Base-by-base conservation (phyloP, 2,888 invertebrate genomes). In the Drosophila colorata region DNA sequence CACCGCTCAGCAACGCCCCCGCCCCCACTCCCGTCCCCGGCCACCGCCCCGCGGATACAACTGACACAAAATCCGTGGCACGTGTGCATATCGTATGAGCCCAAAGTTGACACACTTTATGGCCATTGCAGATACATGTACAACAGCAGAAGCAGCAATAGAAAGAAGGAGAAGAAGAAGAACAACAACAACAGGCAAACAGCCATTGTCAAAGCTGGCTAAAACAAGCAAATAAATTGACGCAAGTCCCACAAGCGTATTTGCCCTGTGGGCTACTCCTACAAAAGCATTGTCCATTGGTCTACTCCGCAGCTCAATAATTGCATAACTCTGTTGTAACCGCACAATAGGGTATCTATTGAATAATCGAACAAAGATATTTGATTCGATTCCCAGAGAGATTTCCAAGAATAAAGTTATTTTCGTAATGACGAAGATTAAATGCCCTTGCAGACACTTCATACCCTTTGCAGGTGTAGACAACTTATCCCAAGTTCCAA, bases 81-180 rank as follows among this genome's bases (percentile, higher is more conserved):
- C 71, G 65, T 64, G 56, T 56, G 52, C 63, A 51, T 63, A 40
- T 46, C 5, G 49, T 13, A 35, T 53, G 11, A 57, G 43, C 18
- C n/a, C 14, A 28, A 31, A 38, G 31, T 37, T 9, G 28, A 43
- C 14, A 41, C 53, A 51, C 33, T 71, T 61, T 66, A 58, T 61
- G 47, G 38, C 37, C 56, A 25, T 20, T 35, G 25, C 55, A 57
- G 60, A 7, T 52, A 23, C 56, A 55, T 31, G 11, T 41, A 40
- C 37, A 43, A 6, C 18, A 48, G 20, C 28, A 49, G 8, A n/a
- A 5, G 3, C 8, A 51, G 5, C 8, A 20, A 14, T 13, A n/a
- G n/a, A n/a, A n/a, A n/a, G n/a, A n/a, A n/a, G n/a, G n/a, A n/a
- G n/a, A n/a, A n/a, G n/a, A n/a, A n/a, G n/a, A n/a, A n/a, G n/a